phyloP scores from a whole-genome alignment of 2,888 invertebrate species.

The Cataglyphis altisquamis region DNA sequence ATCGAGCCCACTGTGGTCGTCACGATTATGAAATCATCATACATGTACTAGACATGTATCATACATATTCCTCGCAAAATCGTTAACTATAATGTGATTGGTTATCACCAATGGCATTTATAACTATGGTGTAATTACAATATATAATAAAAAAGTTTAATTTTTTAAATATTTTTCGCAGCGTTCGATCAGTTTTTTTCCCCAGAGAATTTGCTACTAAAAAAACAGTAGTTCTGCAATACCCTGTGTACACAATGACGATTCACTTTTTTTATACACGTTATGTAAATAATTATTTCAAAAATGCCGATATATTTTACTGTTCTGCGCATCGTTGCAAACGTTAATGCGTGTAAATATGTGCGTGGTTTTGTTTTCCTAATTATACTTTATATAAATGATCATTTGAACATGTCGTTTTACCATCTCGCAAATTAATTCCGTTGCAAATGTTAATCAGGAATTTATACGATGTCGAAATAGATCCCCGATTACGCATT shows the following conservation, averaged over 20 bases:
- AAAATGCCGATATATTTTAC: slow-evolving; percentile 2
- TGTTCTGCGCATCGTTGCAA: not conserved
- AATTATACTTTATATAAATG: slow-evolving; percentile 1
- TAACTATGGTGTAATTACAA: not conserved
- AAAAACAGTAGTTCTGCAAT: not conserved
- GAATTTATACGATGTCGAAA: not conserved
- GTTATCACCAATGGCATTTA: not conserved
- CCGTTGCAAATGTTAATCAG: not conserved
- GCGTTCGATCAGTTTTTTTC: not conserved
- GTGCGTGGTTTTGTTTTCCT: not conserved
- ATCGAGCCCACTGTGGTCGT: not conserved
- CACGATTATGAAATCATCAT: slow-evolving; percentile 23
- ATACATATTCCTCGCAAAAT: not conserved
- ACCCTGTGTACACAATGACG: not conserved
- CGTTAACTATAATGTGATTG: not conserved
- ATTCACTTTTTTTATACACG: not conserved
- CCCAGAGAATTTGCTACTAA: not conserved
- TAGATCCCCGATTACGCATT: not conserved
- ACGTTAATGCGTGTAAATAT: not conserved
- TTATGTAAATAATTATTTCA: slow-evolving; percentile 33
- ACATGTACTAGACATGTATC: not conserved
- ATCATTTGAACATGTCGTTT: slow-evolving; percentile 8
- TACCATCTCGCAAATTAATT: not conserved
- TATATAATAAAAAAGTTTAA: not conserved
- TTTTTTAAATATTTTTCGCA: not conserved